A percentile compares a stretch with the other conserved stretches of the same genome.
These are phyloP conservation scores for Percina caprodes DNA, from an alignment of 2,113 vertebrate species.

Conservation along the genomic window DNA sequence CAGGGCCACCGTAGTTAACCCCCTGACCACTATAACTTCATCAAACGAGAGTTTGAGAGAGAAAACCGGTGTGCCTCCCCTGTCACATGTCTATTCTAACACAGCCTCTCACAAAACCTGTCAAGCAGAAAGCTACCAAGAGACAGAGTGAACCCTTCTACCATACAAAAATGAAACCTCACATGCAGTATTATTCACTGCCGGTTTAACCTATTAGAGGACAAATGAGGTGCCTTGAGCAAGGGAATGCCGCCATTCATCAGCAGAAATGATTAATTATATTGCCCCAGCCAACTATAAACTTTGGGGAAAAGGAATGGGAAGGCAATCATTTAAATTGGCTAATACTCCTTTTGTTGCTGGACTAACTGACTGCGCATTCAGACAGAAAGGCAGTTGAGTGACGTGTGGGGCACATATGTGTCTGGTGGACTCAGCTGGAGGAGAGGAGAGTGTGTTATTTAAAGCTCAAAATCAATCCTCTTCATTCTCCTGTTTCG, in stretches of 20 bases:
- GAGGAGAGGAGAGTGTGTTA: conserved; percentile 75
- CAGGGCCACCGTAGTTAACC: too few relatives aligned
- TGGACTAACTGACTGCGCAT: neutral
- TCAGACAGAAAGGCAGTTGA: conserved; percentile 37
- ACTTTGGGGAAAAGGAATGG: conserved; percentile 20
- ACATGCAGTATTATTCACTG: conserved; percentile 12
- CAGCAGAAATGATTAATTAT: conserved; percentile 51
- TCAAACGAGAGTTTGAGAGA: neutral
- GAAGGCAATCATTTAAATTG: conserved; percentile 28
- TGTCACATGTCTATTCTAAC: conserved; percentile 14
- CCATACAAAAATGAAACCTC: neutral
- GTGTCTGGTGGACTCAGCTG: conserved; percentile 78
- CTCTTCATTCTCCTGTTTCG: conserved; percentile 35
- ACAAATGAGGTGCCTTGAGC: conserved; percentile 40
- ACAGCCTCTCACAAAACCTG: conserved; percentile 37
- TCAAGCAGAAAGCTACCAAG: conserved; percentile 46
- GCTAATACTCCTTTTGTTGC: neutral
- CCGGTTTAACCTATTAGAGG: conserved; percentile 19
- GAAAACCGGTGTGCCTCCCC: neutral
- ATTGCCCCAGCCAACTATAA: conserved; percentile 6
- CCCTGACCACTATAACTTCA: neutral
- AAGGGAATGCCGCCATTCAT: conserved; percentile 27
- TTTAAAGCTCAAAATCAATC: conserved; percentile 83
- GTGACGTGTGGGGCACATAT: conserved; percentile 52
- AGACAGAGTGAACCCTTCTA: conserved; percentile 24